Base-by-base conservation (phyloP, 2,797 vertebrate species). In the Sebastiscus tertius region DNA sequence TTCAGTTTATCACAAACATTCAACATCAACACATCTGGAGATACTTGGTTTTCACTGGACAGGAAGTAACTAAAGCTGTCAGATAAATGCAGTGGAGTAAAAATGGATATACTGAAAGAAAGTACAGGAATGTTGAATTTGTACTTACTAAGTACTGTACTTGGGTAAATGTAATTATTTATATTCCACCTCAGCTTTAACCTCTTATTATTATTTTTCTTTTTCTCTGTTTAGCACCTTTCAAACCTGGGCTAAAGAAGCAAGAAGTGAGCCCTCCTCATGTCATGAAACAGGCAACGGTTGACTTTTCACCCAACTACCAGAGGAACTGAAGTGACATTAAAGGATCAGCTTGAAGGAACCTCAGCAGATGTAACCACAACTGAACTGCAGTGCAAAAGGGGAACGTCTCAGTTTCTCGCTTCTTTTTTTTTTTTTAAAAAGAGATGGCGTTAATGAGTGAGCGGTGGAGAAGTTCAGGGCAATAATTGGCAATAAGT, bases 311-410 rank as follows among this genome's bases (percentile, higher is more conserved):
- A 18, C 58, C 46, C 39, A 13, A 22, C 77, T 22, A 1, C 54
- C 52, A 22, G 54, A 83, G 80, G 79, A 90, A 79, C 71, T 69
- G 86, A 89, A 76, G 83, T 33, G 78, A 80, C 64, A 72, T 22
- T 4, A 65, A 79, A 20, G 36, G 65, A 85, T 31, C 56, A 11
- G 22, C 60, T 31, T 13, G 34, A 59, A 76, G 68, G 13, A 76
- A 72, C 39, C 68, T 79, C 67, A 31, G 20, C 78, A 27, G 67
- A 81, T 66, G 56, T 56, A 31, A 78, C 72, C 26, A 42, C 71
- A 16, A 24, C 78, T 64, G 39, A 64, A 29, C 66, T 49, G 52
- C 54, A 39, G 68, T 0, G 26, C 6, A 20, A 82, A 89, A 83
- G 42, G 55, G 75, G 85, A 87, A 82, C 74, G 0, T 13, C 26